Percentiles rank a stretch among this genome's conserved stretches.
These are phyloP conservation scores for Orientallactaga bullata DNA, from an alignment of 2,113 vertebrate genomes.

Conservation along the genomic window DNA sequence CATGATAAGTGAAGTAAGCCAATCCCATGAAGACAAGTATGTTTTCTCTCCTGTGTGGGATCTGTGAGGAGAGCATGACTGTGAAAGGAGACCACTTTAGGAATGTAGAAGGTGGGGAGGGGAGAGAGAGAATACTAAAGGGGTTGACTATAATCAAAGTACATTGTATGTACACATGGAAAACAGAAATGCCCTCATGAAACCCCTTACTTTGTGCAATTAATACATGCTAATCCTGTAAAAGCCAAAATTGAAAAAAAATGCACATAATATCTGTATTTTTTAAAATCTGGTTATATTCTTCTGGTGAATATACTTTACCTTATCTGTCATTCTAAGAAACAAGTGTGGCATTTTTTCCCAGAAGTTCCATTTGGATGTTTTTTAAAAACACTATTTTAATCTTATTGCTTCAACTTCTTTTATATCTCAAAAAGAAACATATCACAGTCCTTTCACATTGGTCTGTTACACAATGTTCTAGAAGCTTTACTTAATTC, in stretches of 20 bases:
- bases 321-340: slow-evolving; percentile 11
- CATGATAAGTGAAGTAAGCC: neutral
- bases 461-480: neutral
- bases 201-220: neutral
- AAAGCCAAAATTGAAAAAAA: slow-evolving; percentile 10
- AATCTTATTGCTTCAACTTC: slow-evolving; percentile 24
- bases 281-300: neutral
- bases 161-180: neutral
- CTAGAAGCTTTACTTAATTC: neutral
- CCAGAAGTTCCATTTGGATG: neutral
- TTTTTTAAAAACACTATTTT: neutral
- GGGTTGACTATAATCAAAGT: neutral
- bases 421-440: neutral
- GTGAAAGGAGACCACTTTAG: too few species aligned
- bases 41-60: neutral
- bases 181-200: neutral
- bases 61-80: neutral
- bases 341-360: neutral
- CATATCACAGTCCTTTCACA: neutral
- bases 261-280: neutral
- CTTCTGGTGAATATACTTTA: neutral
- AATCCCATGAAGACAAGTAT: neutral
- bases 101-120: neutral
- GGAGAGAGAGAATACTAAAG: neutral
- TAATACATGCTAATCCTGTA: neutral